Percentiles rank a stretch among this genome's conserved stretches.
These are phyloP conservation scores for Athalia rosae DNA, from an alignment of 2,888 invertebrate species.

Conservation along the genomic window DNA sequence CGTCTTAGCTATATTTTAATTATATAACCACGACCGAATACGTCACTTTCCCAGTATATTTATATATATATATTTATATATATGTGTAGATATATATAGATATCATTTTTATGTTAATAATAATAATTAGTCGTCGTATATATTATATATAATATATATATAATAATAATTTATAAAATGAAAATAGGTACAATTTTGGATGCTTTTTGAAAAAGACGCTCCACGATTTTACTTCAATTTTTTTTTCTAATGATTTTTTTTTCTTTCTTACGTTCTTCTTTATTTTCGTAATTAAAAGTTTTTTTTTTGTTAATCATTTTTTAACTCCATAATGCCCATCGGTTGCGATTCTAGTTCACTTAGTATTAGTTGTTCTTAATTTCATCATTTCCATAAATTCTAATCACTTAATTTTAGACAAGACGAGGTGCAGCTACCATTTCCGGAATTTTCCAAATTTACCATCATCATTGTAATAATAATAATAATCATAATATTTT, in stretches of 20 bases:
- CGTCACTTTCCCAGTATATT: slow-evolving; percentile 58
- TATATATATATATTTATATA: slow-evolving; percentile 54
- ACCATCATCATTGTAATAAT: not conserved
- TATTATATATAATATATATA: slow-evolving; percentile 65
- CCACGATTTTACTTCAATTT: slow-evolving; percentile 61
- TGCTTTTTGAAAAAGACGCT: slow-evolving; percentile 70
- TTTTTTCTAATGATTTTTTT: not conserved
- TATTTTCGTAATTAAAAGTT: too few species aligned
- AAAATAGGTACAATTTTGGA: slow-evolving; percentile 74
- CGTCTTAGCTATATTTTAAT: slow-evolving; percentile 63
- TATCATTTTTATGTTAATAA: slow-evolving; percentile 68
- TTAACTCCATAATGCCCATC: slow-evolving; percentile 70
- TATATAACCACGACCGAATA: slow-evolving; percentile 44
- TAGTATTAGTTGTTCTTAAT: slow-evolving; percentile 66
- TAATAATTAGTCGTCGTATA: slow-evolving; percentile 60
- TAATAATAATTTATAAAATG: slow-evolving; percentile 70
- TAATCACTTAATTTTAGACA: slow-evolving; percentile 69
- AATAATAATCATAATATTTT: not conserved
- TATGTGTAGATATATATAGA: slow-evolving; percentile 67
- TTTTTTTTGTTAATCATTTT: slow-evolving; percentile 50
- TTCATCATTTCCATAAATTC: slow-evolving; percentile 57
- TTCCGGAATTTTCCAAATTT: slow-evolving; percentile 58
- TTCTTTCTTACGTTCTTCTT: slow-evolving; percentile 55
- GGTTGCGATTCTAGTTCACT: slow-evolving; percentile 74
- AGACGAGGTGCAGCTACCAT: slow-evolving; percentile 64